phyloP scores from a whole-genome alignment of 1,140 invertebrate genomes.

The Lepidurus packardi region DNA sequence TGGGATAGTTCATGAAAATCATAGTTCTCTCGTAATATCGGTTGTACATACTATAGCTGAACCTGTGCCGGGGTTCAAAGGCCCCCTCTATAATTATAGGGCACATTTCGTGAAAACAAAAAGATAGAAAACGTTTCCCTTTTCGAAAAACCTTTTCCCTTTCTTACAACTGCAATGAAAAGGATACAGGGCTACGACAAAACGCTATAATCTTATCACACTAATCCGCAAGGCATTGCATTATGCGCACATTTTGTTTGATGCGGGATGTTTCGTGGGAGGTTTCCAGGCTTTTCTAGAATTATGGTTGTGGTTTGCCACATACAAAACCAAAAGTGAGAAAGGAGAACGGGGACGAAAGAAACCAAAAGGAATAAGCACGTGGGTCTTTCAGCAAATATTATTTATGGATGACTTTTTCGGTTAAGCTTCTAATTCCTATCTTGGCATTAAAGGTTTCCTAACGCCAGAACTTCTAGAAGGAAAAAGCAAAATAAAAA shows the following conservation, averaged over 20 bases:
- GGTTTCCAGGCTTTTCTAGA: too few relatives aligned
- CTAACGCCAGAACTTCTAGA: background rate
- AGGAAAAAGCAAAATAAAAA: background rate
- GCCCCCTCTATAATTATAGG: background rate
- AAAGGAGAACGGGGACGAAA: background rate
- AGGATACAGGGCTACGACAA: too few relatives aligned
- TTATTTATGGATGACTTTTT: constrained; percentile 14
- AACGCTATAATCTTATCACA: too few relatives aligned
- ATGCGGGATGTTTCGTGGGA: too few relatives aligned
- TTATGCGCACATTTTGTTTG: too few relatives aligned
- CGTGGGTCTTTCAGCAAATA: background rate
- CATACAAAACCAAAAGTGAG: background rate
- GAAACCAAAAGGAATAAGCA: background rate
- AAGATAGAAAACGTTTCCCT: background rate
- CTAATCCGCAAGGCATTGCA: too few relatives aligned
- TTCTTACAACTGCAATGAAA: too few relatives aligned
- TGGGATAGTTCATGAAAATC: constrained; percentile 15
- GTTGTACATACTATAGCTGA: background rate
- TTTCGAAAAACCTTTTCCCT: too few relatives aligned
- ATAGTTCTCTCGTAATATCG: background rate
- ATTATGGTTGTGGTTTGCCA: too few relatives aligned
- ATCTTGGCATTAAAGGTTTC: constrained; percentile 1
- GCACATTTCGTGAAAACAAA: background rate
- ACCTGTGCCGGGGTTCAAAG: background rate
- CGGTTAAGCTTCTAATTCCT: background rate